phyloP scores from a whole-genome alignment of 1,140 invertebrate genomes.

The Drosophila novamexicana region DNA sequence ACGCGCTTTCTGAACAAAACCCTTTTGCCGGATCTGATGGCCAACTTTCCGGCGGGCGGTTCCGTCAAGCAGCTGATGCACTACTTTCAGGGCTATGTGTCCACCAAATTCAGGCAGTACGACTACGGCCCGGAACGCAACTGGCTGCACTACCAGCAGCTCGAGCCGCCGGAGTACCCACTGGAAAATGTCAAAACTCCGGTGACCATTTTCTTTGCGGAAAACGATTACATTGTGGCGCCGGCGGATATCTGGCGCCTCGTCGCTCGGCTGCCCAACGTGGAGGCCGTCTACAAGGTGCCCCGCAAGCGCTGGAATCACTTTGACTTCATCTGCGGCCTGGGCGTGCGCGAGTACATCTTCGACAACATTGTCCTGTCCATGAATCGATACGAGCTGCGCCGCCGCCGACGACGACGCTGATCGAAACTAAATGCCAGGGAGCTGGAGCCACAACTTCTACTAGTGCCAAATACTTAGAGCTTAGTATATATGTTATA shows the following conservation, averaged over 20 bases:
- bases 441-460: slow-evolving; percentile 57
- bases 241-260: slow-evolving; percentile 87
- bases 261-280: slow-evolving; percentile 74
- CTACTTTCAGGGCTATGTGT: slow-evolving; percentile 85
- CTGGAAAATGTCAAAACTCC: slow-evolving; percentile 87
- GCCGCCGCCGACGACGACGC: slow-evolving; percentile 40
- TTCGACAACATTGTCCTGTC: slow-evolving; percentile 85
- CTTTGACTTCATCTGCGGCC: slow-evolving; percentile 90
- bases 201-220: slow-evolving; percentile 87
- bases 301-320: slow-evolving; percentile 88
- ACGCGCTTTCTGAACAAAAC: slow-evolving; percentile 84
- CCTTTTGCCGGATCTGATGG: slow-evolving; percentile 84
- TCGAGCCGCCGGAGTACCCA: slow-evolving; percentile 86
- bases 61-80: slow-evolving; percentile 86
- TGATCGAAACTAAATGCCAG: slow-evolving; percentile 28
- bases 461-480: slow-evolving; percentile 75
- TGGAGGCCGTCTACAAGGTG: slow-evolving; percentile 84
- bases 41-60: slow-evolving; percentile 85
- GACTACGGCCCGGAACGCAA: slow-evolving; percentile 85
- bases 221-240: slow-evolving; percentile 87
- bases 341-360: slow-evolving; percentile 86
- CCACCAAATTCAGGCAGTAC: slow-evolving; percentile 83
- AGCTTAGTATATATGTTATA: slow-evolving; percentile 30
- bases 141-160: slow-evolving; percentile 84
- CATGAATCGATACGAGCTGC: slow-evolving; percentile 77